Evolutionary conservation across 2,888 invertebrate species (phyloP).

Genomic region (Mellilla xanthometata): DNA sequence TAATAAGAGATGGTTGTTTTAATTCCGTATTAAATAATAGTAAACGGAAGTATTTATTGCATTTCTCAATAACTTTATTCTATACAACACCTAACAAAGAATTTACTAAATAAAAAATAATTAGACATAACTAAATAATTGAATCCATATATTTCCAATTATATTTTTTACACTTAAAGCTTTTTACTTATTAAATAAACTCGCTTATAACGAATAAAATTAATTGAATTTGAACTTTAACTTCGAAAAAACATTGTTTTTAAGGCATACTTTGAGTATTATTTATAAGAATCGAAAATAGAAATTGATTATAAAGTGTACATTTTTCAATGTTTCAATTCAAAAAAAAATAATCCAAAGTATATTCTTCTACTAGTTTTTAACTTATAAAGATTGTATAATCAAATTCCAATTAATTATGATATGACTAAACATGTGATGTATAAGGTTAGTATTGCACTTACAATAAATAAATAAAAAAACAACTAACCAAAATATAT

Average conservation of each 20-base stretch:
- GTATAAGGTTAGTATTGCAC: constrained; percentile 8
- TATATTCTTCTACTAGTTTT: no score
- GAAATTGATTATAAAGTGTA: no score
- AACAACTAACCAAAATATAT: not conserved
- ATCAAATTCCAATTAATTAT: not conserved
- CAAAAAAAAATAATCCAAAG: no score
- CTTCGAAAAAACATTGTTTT: not conserved
- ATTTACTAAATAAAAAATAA: constrained; percentile 1
- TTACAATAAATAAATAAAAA: not conserved
- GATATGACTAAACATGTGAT: constrained; percentile 9
- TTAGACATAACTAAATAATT: not conserved
- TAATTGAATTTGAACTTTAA: constrained; percentile 6
- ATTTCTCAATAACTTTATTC: no score
- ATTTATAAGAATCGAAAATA: no score
- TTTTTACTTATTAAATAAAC: not conserved
- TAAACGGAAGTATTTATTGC: no score
- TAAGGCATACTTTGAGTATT: constrained; percentile 5
- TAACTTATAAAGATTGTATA: not conserved
- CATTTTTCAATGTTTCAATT: no score
- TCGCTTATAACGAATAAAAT: not conserved
- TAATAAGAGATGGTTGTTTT: no score
- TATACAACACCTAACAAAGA: no score
- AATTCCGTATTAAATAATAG: no score
- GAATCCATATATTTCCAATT: constrained; percentile 1
- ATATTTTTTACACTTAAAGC: constrained; percentile 2